phyloP scores from a whole-genome alignment of 2,888 invertebrate species.

The Alitta virens region DNA sequence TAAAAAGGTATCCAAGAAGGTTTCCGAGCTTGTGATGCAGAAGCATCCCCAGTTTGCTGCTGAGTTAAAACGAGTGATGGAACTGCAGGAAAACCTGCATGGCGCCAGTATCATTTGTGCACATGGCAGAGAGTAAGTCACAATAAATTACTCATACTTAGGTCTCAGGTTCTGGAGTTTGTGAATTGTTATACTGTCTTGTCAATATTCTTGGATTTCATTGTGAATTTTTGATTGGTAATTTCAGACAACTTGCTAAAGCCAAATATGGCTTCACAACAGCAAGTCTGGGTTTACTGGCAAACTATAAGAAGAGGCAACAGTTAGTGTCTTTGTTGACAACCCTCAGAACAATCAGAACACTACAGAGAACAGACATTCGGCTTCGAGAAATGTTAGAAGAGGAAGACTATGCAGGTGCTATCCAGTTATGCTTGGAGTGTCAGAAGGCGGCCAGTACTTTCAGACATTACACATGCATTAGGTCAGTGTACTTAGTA shows the following conservation, averaged over 20 bases:
- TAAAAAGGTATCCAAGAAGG: slow-evolving; percentile 77
- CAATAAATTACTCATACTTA: no score
- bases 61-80: slow-evolving; percentile 70
- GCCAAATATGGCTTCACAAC: slow-evolving; percentile 81
- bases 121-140: slow-evolving; percentile 47
- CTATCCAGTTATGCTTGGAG: slow-evolving; percentile 83
- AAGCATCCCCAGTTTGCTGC: slow-evolving; percentile 83
- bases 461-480: slow-evolving; percentile 86
- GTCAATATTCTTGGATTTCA: no score
- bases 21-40: slow-evolving; percentile 86
- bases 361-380: slow-evolving; percentile 81
- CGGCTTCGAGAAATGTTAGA: slow-evolving; percentile 75
- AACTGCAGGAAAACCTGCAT: slow-evolving; percentile 52
- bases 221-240: background rate
- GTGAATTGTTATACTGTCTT: no score
- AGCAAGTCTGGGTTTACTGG: slow-evolving; percentile 82
- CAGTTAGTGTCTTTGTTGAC: slow-evolving; percentile 76
- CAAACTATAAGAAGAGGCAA: slow-evolving; percentile 86
- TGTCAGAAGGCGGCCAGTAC: slow-evolving; percentile 82
- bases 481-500: slow-evolving; percentile 57
- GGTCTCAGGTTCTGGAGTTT: no score
- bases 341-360: slow-evolving; percentile 77
- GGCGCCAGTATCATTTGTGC: slow-evolving; percentile 49
- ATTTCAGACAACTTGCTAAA: slow-evolving; percentile 63
- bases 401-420: slow-evolving; percentile 83